Base-by-base conservation (phyloP, 2,888 invertebrate genomes). In the Patella ulyssiponensis region DNA sequence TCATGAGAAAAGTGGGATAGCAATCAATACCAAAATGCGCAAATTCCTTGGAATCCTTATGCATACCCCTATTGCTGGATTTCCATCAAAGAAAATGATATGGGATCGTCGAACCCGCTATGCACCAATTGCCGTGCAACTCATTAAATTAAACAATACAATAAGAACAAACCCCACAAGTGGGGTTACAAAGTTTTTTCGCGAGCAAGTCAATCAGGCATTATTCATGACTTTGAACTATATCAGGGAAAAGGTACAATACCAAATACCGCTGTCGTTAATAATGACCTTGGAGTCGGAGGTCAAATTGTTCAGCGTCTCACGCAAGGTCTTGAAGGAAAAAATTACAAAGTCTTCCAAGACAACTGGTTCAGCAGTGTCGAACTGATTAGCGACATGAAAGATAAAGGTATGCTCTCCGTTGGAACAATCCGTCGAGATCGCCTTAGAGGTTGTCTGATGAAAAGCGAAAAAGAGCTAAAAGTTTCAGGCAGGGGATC, bases 141-240 rank as follows among this genome's bases (percentile, higher is more conserved):
- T 64, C 72, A 17, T 17, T 77, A 33, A n/a, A n/a, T n/a, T n/a
- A 82, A 79, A 56, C 76, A 78, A 54, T 79, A 79, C 53, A 78
- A 80, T 44, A 69, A 73, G 51, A 79, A 76, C n/a, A 81, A 79
- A 54, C 77, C 82, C 23, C 75, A 78, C 53, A 79, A 79, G 51
- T 79, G 79, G 79, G 81, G 81, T 7, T 80, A 79, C 72, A 83
- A 82, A 71, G 27, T 80, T 14, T 80, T 82, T 80, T 78, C 80
- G n/a, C n/a, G 82, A 1, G 80, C 82, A 73, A 81, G 83, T n/a
- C 75, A 76, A 20, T 81, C 79, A 27, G 82, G 79, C 5, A 71
- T n/a, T 80, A 71, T 81, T n/a, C 79, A 81, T 73, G 77, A 82
- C 64, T 78, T 82, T 76, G 77, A 82, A 56, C 64, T 82, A 1